Conservation (phyloP, 2,113 vertebrate genomes). For the Astur gentilis region DNA sequence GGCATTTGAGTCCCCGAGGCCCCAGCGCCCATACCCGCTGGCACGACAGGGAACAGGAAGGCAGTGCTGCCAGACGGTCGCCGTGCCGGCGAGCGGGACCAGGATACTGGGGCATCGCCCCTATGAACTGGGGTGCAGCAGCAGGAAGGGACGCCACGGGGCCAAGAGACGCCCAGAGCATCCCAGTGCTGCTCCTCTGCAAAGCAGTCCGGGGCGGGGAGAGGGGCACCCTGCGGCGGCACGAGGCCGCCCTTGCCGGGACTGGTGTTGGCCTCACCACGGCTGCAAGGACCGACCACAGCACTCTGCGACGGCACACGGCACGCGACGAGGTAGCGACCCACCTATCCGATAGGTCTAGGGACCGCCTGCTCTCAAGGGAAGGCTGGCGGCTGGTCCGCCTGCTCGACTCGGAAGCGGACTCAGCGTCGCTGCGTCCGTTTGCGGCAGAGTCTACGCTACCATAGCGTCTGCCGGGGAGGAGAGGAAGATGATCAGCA, state of each 20-base stretch:
- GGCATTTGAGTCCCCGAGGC: not conserved
- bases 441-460: constrained; percentile 92
- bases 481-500: constrained; percentile 78
- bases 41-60: not conserved
- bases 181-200: not conserved
- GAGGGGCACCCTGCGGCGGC: not conserved
- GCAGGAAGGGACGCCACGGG: not conserved
- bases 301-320: constrained; percentile 49
- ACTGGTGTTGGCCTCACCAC: constrained; percentile 60
- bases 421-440: constrained; percentile 88
- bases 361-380: constrained; percentile 90
- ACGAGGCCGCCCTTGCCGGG: constrained; percentile 6
- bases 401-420: constrained; percentile 87
- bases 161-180: not conserved
- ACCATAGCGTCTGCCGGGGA: constrained; percentile 85
- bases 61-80: rapidly evolving
- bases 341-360: constrained; percentile 88
- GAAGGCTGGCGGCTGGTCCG: constrained; percentile 88
- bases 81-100: rapidly evolving
- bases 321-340: constrained; percentile 73
- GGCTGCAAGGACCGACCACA: constrained; percentile 55
- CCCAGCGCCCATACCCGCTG: not conserved
- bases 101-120: not conserved
- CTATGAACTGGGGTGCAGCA: not conserved
- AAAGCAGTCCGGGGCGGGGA: not conserved